phyloP scores from a whole-genome alignment of 2,797 vertebrate genomes.

The Trematomus bernacchii region DNA sequence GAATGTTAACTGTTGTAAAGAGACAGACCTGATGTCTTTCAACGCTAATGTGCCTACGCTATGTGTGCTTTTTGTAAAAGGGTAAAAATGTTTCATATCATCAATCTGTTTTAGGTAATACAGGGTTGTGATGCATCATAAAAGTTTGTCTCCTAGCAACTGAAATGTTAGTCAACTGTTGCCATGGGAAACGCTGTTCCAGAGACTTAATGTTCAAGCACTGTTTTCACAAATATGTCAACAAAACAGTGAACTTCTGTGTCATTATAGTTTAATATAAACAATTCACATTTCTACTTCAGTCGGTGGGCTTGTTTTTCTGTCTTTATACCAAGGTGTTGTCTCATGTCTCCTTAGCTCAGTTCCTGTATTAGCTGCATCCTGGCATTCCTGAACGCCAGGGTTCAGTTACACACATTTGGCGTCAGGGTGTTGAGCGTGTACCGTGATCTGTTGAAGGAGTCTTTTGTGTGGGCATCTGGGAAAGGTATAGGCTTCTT shows the following conservation, averaged over 20 bases:
- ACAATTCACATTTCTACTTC: neutral
- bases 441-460: constrained; percentile 69
- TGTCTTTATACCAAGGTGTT: neutral
- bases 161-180: neutral
- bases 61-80: neutral
- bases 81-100: neutral
- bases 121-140: neutral
- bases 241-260: neutral
- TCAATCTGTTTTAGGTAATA: neutral
- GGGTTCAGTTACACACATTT: constrained; percentile 67
- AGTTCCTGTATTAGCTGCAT: constrained; percentile 29
- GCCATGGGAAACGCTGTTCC: neutral
- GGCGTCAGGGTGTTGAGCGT: constrained; percentile 53
- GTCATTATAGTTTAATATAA: too few relatives aligned
- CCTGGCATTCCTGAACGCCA: constrained; percentile 57
- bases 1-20: neutral
- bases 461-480: constrained; percentile 74
- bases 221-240: neutral
- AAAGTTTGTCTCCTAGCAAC: neutral
- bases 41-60: neutral
- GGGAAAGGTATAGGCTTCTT: constrained; percentile 69
- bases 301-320: constrained; percentile 5
- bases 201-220: neutral
- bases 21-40: neutral
- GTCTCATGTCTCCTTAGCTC: constrained; percentile 25